Conservation (phyloP, 2,888 invertebrate genomes). For the Timema cristinae region DNA sequence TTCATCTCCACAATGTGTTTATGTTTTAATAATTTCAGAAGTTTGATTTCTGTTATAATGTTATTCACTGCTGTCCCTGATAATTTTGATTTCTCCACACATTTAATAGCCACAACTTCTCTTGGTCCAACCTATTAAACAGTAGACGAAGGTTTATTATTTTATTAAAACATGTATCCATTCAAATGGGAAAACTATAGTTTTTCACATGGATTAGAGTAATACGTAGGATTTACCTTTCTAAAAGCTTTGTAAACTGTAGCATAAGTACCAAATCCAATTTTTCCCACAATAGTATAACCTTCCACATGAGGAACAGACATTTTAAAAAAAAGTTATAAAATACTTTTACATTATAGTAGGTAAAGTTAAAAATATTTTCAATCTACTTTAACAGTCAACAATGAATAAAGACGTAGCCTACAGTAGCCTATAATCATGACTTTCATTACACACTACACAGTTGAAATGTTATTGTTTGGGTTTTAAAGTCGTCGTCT, state of each 20-base stretch:
- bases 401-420: too few species aligned
- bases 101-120: conserved; percentile 76
- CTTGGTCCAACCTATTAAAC: conserved; percentile 53
- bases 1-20: conserved; percentile 77
- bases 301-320: conserved; percentile 58
- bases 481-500: too few species aligned
- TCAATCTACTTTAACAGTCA: too few species aligned
- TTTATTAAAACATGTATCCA: conserved; percentile 21
- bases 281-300: conserved; percentile 66
- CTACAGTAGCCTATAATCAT: too few species aligned
- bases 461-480: too few species aligned
- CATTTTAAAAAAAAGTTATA: not conserved
- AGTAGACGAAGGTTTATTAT: conserved; percentile 16
- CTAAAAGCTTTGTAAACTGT: conserved; percentile 76
- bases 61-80: conserved; percentile 72
- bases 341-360: too few species aligned
- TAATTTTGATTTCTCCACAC: conserved; percentile 67
- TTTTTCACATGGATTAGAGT: not conserved
- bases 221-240: conserved; percentile 50
- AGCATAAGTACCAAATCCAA: conserved; percentile 80
- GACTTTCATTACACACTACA: too few species aligned
- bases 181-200: not conserved
- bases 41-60: conserved; percentile 74
- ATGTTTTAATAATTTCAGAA: conserved; percentile 73
- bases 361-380: too few species aligned